These are phyloP conservation scores for Drosophila nigrodunni DNA, from an alignment of 1,140 invertebrate genomes.

Conservation along the genomic window DNA sequence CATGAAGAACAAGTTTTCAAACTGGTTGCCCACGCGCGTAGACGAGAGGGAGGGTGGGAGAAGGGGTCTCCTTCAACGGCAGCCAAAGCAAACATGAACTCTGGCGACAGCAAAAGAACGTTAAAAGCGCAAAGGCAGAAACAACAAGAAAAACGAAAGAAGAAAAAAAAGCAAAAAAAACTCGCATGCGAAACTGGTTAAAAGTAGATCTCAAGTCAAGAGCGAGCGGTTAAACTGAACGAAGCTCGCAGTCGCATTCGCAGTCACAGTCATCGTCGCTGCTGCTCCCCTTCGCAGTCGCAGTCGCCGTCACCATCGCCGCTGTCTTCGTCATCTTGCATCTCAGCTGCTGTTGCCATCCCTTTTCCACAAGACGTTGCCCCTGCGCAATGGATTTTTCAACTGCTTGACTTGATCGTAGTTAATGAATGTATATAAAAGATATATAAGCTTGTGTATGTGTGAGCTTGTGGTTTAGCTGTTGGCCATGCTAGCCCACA, in stretches of 20 bases:
- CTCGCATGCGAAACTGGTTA: constrained; percentile 65
- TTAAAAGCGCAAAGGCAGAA: constrained; percentile 36
- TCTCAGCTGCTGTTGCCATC: constrained; percentile 13
- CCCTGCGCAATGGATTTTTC: constrained; percentile 40
- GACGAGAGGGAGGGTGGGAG: background rate
- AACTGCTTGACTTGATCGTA: constrained; percentile 42
- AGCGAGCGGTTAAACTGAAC: constrained; percentile 50
- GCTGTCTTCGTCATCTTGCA: too few species aligned
- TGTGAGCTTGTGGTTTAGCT: constrained; percentile 9
- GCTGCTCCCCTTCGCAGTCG: background rate
- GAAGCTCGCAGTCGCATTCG: constrained; percentile 33
- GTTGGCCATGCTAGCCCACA: constrained; percentile 11
- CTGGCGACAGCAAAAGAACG: constrained; percentile 54
- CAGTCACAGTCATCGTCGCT: background rate
- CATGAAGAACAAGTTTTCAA: constrained; percentile 47
- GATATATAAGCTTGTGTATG: background rate
- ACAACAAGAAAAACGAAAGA: constrained; percentile 10
- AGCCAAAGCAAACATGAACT: constrained; percentile 69
- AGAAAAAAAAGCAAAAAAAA: background rate
- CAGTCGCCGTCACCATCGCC: background rate
- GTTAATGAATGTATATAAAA: constrained; percentile 17
- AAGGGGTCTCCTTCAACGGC: constrained; percentile 33
- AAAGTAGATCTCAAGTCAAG: constrained; percentile 66
- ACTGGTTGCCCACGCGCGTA: constrained; percentile 35
- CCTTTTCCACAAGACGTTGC: constrained; percentile 44